Evolutionary conservation across 2,113 vertebrate species (phyloP).

Genomic region (Pyxicephalus adspersus): DNA sequence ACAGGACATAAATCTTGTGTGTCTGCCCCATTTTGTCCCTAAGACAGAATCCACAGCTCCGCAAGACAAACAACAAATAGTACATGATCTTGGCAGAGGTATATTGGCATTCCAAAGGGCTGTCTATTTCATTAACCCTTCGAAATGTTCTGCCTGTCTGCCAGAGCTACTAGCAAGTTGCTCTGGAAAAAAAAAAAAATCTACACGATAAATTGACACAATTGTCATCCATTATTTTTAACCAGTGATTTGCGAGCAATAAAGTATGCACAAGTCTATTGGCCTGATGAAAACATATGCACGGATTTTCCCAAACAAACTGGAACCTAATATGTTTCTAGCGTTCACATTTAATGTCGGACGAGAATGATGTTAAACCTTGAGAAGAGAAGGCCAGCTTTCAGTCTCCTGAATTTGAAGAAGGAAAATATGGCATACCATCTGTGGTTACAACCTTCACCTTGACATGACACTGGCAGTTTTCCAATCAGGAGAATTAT

Average conservation of each 20-base stretch:
- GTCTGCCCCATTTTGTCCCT: constrained; percentile 19
- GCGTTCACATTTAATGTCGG: not conserved
- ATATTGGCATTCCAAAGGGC: not conserved
- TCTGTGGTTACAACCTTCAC: not conserved
- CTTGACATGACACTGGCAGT: not conserved
- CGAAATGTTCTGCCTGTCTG: too few species aligned
- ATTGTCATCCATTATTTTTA: too few species aligned
- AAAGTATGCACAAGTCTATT: too few species aligned
- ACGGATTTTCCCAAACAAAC: too few species aligned
- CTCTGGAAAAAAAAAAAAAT: not conserved
- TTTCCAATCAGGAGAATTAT: not conserved
- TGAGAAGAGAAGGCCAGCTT: not conserved
- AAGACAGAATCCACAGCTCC: constrained; percentile 28
- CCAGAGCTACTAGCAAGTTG: not conserved
- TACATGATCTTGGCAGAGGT: constrained; percentile 34
- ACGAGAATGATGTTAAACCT: not conserved
- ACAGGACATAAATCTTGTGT: constrained; percentile 47
- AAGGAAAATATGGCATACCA: not conserved
- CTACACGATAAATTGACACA: too few species aligned
- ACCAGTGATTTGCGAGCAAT: too few species aligned
- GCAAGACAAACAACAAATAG: constrained; percentile 40
- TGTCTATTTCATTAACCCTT: constrained; percentile 22
- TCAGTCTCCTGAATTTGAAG: not conserved
- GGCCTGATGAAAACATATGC: too few species aligned
- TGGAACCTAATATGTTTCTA: not conserved